Conservation (phyloP, 2,113 vertebrate species). For the Psophia crepitans region DNA sequence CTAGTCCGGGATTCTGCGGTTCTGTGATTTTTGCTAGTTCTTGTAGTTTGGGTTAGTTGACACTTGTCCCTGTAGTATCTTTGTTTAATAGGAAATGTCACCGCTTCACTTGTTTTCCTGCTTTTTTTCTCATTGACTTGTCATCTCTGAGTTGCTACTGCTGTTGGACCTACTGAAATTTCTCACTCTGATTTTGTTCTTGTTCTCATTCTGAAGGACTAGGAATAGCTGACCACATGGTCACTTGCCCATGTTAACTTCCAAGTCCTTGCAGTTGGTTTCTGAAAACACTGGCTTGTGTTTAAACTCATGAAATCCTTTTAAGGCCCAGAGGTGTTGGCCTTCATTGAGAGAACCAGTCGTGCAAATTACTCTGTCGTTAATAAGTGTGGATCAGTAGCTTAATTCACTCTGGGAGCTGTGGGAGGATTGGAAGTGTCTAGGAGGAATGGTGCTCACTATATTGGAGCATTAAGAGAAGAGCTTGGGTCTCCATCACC, state of each 20-base stretch:
- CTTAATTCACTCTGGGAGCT: neutral
- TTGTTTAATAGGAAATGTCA: neutral
- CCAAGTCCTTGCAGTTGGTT: constrained; percentile 10
- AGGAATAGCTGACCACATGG: neutral
- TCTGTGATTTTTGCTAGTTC: neutral
- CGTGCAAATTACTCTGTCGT: neutral
- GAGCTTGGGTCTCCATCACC: neutral
- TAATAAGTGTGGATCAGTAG: neutral
- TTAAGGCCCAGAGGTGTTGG: neutral
- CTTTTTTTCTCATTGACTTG: neutral
- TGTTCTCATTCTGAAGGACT: neutral
- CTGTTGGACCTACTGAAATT: neutral
- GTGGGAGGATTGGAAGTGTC: neutral
- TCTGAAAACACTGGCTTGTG: constrained; percentile 14
- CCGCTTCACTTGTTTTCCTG: neutral
- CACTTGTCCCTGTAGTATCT: neutral
- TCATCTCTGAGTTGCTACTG: neutral
- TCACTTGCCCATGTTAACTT: neutral
- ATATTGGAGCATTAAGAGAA: neutral
- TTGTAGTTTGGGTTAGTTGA: neutral
- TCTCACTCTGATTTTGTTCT: neutral
- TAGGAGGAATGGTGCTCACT: neutral
- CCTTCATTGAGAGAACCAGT: neutral
- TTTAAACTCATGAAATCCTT: constrained; percentile 3
- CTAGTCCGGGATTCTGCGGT: no score